phyloP scores from a whole-genome alignment of 1,140 invertebrate species.

The Teleogryllus occipitalis region DNA sequence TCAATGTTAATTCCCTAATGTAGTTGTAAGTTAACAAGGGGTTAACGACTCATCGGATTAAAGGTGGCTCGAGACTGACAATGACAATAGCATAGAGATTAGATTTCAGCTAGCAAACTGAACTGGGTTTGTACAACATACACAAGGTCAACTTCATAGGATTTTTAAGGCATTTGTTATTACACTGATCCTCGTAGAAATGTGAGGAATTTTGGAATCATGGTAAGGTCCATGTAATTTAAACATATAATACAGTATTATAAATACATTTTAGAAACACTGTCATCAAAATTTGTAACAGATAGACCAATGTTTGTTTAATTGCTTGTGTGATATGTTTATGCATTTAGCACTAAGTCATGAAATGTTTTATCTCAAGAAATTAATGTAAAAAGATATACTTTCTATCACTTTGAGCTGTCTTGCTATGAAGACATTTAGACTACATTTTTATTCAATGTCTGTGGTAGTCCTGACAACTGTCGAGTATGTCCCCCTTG shows the following conservation, averaged over 20 bases:
- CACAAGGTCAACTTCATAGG: background rate
- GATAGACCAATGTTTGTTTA: background rate
- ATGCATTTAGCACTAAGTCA: background rate
- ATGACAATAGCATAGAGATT: constrained; percentile 5
- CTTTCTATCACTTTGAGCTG: background rate
- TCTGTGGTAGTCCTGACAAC: background rate
- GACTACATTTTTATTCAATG: constrained; percentile 1
- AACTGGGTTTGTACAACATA: background rate
- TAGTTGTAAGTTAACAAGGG: background rate
- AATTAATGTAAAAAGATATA: background rate
- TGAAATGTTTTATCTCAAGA: background rate
- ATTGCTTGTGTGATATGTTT: background rate
- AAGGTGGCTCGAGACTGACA: background rate
- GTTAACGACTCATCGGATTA: background rate
- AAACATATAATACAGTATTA: background rate
- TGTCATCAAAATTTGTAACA: constrained; percentile 1
- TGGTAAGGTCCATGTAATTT: constrained; percentile 4
- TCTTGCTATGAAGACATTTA: background rate
- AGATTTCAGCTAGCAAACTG: background rate
- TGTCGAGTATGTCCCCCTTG: background rate
- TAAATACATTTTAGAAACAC: background rate
- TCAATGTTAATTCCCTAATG: background rate
- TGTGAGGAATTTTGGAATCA: background rate
- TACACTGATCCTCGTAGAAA: background rate
- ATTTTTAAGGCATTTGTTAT: constrained; percentile 2